Base-by-base conservation (phyloP, 1,140 invertebrate genomes). In the Drosophila gunungcola region DNA sequence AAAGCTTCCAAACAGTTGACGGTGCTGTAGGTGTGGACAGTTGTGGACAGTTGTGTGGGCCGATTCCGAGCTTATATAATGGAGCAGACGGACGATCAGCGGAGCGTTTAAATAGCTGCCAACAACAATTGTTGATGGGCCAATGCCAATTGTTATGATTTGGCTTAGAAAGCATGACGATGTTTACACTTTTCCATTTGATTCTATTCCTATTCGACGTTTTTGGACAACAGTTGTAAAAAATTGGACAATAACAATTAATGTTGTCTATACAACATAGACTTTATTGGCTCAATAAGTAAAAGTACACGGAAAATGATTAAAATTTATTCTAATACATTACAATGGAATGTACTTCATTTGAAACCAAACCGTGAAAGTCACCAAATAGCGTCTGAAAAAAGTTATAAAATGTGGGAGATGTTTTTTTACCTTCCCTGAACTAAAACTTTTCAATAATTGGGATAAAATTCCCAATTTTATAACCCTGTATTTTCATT, bases 51-150 rank as follows among this genome's bases (percentile, higher is more conserved):
- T 67, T 41, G 54, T 16, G 49, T 73, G 72, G 72, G 36, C 34
- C 46, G 54, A 49, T 41, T 69, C 42, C 52, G 4, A 27, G 45
- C 55, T 86, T 86, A 86, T 73, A 68, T 88, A 86, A 86, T 73
- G 52, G 36, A 27, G 16, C 42, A 53, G 43, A 34, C 43, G 63
- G 60, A 43, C 34, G 63, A 52, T 49, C 69, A 80, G 58, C 70
- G 69, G 64, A 82, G 83, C 83, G 76, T 88, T 88, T 65, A 86
- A 86, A 82, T 56, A 58, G 55, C 61, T 64, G 70, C 43, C 70
- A 82, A 65, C 70, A 82, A 65, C 57, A 51, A 57, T 46, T 54
- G 27, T 48, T 69, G 57, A 85, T 68, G 52, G 62, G 49, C 65
- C 64, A 70, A 48, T 70, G 45, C 56, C 73, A 57, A 64, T 61